A percentile compares a stretch with the other conserved stretches of the same genome.
phyloP scores from a whole-genome alignment of 1,140 invertebrate species.

The Aphelinus certus region DNA sequence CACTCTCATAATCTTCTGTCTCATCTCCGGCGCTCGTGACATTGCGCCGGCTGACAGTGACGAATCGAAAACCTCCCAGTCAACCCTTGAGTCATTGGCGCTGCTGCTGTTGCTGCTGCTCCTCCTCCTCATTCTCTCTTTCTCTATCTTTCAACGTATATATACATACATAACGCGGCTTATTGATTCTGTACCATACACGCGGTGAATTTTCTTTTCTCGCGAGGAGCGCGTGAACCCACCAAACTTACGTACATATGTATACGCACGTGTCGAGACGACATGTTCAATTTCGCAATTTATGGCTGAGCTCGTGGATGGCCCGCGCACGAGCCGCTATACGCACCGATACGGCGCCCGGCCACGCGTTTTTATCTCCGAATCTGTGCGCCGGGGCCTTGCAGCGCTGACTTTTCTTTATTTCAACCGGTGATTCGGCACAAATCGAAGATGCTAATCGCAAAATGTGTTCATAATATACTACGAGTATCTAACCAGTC shows the following conservation, averaged over 20 bases:
- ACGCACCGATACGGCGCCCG: no score
- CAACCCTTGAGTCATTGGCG: slow-evolving; percentile 56
- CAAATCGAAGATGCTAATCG: slow-evolving; percentile 35
- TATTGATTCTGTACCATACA: no score
- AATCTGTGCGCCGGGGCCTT: not conserved
- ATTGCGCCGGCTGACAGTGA: slow-evolving; percentile 55
- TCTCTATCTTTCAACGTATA: not conserved
- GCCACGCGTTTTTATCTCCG: not conserved
- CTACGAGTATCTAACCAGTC: slow-evolving; percentile 21
- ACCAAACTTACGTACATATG: not conserved
- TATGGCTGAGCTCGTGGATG: no score
- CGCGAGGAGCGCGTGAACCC: no score
- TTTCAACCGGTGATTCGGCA: slow-evolving; percentile 35
- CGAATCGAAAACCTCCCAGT: slow-evolving; percentile 55
- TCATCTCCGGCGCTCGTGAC: slow-evolving; percentile 55
- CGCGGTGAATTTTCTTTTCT: no score
- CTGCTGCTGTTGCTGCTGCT: not conserved
- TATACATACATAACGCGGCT: not conserved
- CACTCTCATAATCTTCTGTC: slow-evolving; percentile 56
- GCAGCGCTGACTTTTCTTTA: not conserved
- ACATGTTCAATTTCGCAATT: no score
- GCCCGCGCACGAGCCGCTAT: no score
- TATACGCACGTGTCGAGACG: not conserved
- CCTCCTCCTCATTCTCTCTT: not conserved
- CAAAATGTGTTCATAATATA: slow-evolving; percentile 19